Evolutionary conservation across 2,113 vertebrate genomes (phyloP).

Genomic region (Stictonetta naevosa): DNA sequence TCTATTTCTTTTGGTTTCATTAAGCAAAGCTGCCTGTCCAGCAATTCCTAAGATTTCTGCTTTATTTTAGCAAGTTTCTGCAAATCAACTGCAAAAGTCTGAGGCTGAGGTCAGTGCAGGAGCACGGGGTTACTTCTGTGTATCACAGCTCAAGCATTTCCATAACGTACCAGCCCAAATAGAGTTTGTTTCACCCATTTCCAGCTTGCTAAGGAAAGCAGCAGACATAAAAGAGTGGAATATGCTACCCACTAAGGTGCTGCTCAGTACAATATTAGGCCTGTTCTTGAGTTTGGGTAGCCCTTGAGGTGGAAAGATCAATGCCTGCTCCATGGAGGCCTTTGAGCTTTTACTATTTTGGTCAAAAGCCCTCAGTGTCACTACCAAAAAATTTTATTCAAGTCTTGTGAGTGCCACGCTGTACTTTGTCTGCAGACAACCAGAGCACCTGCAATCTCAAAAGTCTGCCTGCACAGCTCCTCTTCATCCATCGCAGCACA

Average conservation of each 20-base stretch:
- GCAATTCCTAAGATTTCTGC: neutral
- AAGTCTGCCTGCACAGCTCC: neutral
- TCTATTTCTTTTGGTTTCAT: neutral
- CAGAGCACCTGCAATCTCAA: neutral
- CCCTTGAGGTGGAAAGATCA: neutral
- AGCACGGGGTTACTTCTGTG: neutral
- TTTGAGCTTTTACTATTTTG: neutral
- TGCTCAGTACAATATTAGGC: neutral
- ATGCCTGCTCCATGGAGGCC: neutral
- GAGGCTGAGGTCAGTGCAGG: neutral
- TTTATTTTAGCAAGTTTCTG: neutral
- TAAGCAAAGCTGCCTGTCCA: neutral
- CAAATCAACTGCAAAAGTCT: neutral
- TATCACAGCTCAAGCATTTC: neutral
- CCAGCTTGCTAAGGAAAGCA: neutral
- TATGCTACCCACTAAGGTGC: neutral
- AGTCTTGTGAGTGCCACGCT: neutral
- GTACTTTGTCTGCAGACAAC: neutral
- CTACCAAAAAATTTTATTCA: neutral
- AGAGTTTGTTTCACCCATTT: neutral
- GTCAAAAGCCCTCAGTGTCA: neutral
- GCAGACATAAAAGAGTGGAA: neutral
- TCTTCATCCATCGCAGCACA: neutral
- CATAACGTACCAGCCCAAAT: accelerated
- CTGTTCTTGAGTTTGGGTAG: neutral